A percentile compares a stretch with the other conserved stretches of the same genome.
These are phyloP conservation scores for Dendrocincla fuliginosa DNA, from an alignment of 2,797 vertebrate genomes.

Conservation along the genomic window DNA sequence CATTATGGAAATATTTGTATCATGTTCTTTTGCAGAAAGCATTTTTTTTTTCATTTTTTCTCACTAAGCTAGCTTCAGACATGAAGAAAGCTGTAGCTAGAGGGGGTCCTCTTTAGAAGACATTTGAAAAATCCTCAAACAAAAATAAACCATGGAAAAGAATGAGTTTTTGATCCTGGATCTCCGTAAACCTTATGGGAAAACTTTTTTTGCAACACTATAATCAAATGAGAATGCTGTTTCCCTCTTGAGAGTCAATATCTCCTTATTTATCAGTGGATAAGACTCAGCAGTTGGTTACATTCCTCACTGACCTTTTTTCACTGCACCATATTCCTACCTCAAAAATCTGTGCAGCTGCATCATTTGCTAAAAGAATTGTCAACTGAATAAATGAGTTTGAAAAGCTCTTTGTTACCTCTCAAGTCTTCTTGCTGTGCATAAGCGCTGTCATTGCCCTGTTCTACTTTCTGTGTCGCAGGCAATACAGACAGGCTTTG, in stretches of 20 bases:
- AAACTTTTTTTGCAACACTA: not conserved
- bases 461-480: not conserved
- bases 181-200: constrained; percentile 12
- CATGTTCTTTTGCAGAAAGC: not conserved
- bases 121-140: constrained; percentile 27
- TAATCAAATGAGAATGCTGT: constrained; percentile 25
- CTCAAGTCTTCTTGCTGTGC: constrained; percentile 1
- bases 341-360: not conserved
- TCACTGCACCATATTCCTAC: not conserved
- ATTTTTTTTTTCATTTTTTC: constrained; percentile 41
- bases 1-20: constrained; percentile 22
- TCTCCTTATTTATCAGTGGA: not conserved
- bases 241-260: constrained; percentile 10
- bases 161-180: constrained; percentile 30
- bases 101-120: constrained; percentile 11
- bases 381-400: not conserved
- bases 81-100: constrained; percentile 13
- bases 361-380: constrained; percentile 12
- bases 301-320: not conserved
- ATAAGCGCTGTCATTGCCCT: not conserved
- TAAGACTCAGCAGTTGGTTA: not conserved
- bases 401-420: constrained; percentile 13
- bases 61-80: not conserved
- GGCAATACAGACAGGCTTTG: not conserved
- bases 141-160: constrained; percentile 18